phyloP scores from a whole-genome alignment of 2,888 invertebrate genomes.

The Euzetes globulus region DNA sequence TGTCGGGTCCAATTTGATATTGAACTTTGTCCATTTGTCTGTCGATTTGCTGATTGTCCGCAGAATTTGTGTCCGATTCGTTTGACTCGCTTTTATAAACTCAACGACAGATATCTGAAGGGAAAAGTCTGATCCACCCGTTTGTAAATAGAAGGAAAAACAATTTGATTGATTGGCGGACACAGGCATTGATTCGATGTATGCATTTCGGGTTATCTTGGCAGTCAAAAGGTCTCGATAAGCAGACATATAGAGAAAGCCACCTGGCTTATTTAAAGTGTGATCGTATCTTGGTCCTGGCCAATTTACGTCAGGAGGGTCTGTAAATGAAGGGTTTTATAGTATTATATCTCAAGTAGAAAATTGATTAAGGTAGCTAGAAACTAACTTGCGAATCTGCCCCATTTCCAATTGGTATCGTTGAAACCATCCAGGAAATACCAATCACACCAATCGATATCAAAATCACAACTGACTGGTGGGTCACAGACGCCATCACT shows the following conservation, averaged over 20 bases:
- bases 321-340: not conserved
- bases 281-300: conserved; percentile 30
- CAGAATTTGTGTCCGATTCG: not conserved
- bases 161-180: not conserved
- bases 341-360: too few species aligned
- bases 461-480: conserved; percentile 30
- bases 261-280: not conserved
- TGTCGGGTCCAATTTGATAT: not conserved
- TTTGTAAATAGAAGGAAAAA: not conserved
- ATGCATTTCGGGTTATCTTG: not conserved
- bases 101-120: not conserved
- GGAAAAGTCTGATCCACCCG: not conserved
- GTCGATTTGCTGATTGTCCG: not conserved
- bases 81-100: not conserved
- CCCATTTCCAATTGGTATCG: conserved; percentile 12
- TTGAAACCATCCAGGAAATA: not conserved
- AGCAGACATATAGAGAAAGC: conserved; percentile 22
- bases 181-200: conserved; percentile 1
- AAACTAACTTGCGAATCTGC: not conserved
- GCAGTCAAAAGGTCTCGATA: not conserved
- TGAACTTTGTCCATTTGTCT: not conserved
- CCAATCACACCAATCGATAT: conserved; percentile 19
- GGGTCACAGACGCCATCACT: conserved; percentile 6
- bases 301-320: not conserved
- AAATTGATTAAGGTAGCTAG: too few species aligned